Evolutionary conservation across 2,888 invertebrate species (phyloP).

Genomic region (Platycnemis pennipes): DNA sequence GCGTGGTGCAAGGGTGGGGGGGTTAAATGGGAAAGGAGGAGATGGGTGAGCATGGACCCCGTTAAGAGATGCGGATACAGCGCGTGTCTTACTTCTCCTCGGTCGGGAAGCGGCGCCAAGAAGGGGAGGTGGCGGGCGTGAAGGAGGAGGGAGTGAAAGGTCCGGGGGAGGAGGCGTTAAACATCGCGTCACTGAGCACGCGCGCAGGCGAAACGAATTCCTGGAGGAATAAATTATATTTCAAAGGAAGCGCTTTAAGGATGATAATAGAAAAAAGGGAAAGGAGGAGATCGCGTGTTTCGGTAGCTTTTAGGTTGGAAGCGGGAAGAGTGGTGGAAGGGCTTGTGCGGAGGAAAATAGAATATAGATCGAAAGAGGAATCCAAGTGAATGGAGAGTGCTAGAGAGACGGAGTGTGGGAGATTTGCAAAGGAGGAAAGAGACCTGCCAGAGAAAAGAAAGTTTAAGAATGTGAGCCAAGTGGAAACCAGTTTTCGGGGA

Average conservation of each 20-base stretch:
- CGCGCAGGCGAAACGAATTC: not conserved
- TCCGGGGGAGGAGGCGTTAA: not conserved
- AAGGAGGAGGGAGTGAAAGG: not conserved
- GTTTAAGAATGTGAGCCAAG: not conserved
- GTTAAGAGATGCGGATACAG: too few species aligned
- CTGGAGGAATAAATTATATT: not conserved
- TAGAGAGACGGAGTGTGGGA: not conserved
- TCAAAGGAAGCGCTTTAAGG: not conserved
- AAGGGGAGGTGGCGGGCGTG: too few species aligned
- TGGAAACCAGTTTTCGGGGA: too few species aligned
- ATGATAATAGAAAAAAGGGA: slow-evolving; percentile 7
- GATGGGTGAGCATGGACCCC: too few species aligned
- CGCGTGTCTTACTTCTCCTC: too few species aligned
- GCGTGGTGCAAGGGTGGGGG: too few species aligned
- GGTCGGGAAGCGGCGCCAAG: too few species aligned
- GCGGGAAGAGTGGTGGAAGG: not conserved
- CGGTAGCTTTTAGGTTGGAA: not conserved
- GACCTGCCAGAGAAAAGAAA: not conserved
- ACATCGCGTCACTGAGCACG: slow-evolving; percentile 11
- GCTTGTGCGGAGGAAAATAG: not conserved
- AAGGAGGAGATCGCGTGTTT: not conserved
- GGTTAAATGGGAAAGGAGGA: too few species aligned
- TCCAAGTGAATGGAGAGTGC: not conserved
- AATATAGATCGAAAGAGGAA: not conserved
- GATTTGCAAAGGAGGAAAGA: not conserved